A percentile compares a stretch with the other conserved stretches of the same genome.
Conservation (phyloP, 2,797 vertebrate species). For the Falco berigora region DNA sequence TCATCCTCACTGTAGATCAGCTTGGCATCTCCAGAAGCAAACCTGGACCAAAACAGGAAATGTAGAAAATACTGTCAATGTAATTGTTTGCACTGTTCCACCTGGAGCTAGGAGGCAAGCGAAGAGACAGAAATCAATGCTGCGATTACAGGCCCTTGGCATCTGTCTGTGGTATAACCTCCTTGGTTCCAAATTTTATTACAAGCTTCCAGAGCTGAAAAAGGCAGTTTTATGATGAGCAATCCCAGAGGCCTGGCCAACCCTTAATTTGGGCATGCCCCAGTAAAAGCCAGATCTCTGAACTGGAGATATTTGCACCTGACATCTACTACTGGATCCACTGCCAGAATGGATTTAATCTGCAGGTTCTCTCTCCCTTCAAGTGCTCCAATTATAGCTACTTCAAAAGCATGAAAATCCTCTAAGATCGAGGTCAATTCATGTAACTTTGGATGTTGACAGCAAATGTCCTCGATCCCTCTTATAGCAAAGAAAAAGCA, state of each 20-base stretch:
- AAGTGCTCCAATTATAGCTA: neutral
- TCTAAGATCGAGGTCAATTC: neutral
- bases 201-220: neutral
- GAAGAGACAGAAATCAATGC: neutral
- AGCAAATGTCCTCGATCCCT: neutral
- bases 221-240: neutral
- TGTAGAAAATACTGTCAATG: neutral
- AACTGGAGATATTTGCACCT: neutral
- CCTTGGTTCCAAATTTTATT: neutral
- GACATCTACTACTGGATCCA: neutral
- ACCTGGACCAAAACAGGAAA: constrained; percentile 66
- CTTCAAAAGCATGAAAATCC: neutral
- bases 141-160: neutral
- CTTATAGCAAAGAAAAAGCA: neutral
- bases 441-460: neutral
- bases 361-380: neutral
- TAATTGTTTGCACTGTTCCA: neutral
- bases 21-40: constrained; percentile 64
- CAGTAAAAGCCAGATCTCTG: neutral
- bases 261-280: neutral
- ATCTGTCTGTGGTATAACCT: neutral
- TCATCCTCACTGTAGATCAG: constrained; percentile 63
- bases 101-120: neutral
- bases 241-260: neutral
- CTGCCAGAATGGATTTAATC: neutral